phyloP scores from a whole-genome alignment of 2,113 vertebrate species.

The Stictonetta naevosa region DNA sequence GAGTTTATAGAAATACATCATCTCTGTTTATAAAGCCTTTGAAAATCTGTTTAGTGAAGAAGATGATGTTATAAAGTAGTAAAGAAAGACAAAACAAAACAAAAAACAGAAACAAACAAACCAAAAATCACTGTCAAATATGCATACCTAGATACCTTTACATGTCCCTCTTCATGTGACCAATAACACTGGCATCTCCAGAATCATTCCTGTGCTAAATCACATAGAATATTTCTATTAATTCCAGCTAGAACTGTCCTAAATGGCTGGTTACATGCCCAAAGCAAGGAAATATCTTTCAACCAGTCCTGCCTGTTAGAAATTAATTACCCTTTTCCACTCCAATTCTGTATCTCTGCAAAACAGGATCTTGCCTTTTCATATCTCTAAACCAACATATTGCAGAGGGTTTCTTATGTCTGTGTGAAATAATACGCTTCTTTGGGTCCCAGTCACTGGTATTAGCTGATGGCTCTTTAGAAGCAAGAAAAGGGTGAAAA shows the following conservation, averaged over 20 bases:
- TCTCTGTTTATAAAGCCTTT: neutral
- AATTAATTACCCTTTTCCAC: neutral
- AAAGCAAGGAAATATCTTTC: neutral
- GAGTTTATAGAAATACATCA: neutral
- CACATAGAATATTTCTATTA: neutral
- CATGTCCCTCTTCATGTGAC: neutral
- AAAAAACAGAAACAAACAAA: too few relatives aligned
- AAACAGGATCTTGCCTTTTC: neutral
- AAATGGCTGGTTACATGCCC: neutral
- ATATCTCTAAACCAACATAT: neutral
- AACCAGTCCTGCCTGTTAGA: neutral
- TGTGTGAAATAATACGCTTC: neutral
- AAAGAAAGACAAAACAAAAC: neutral
- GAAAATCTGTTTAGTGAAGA: neutral
- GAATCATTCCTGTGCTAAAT: neutral
- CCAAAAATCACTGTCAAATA: neutral
- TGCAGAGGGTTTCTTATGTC: neutral
- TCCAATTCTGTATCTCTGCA: neutral
- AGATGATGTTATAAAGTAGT: neutral
- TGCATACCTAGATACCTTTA: neutral
- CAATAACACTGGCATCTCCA: neutral
- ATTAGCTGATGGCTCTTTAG: neutral
- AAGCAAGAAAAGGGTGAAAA: constrained; percentile 15
- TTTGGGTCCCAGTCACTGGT: neutral
- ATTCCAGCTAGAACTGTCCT: neutral